Conservation (phyloP, 2,888 invertebrate species). For the Meiosimyza decipiens region DNA sequence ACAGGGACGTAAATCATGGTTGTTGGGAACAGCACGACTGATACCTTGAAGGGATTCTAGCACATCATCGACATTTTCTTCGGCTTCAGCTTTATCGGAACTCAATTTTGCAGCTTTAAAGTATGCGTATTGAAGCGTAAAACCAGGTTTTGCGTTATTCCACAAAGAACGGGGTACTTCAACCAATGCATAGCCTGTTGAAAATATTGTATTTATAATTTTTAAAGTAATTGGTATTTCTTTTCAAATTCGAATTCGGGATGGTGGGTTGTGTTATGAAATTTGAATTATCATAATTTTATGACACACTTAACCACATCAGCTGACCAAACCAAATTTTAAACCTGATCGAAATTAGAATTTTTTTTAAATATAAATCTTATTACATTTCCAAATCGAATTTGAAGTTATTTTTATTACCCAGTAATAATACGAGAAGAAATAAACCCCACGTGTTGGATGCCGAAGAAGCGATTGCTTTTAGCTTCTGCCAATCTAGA, state of each 20-base stretch:
- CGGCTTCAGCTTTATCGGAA: conserved; percentile 95
- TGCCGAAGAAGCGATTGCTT: conserved; percentile 97
- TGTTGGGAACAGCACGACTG: conserved; percentile 78
- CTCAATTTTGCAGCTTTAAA: conserved; percentile 95
- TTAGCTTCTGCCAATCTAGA: conserved; percentile 91
- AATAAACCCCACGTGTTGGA: conserved; percentile 99
- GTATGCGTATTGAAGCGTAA: conserved; percentile 86
- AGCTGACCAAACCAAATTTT: too few species aligned
- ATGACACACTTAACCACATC: too few species aligned
- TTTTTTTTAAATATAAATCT: neutral
- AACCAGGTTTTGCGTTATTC: conserved; percentile 88
- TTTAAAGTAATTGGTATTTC: too few species aligned
- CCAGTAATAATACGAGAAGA: conserved; percentile 89
- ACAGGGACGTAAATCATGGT: conserved; percentile 80
- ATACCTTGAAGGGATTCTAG: conserved; percentile 90
- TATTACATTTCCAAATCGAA: neutral
- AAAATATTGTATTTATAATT: neutral
- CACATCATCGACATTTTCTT: conserved; percentile 95
- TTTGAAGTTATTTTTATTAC: conserved; percentile 43
- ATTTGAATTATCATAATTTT: too few species aligned
- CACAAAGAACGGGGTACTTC: conserved; percentile 94
- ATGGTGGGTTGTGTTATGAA: too few species aligned
- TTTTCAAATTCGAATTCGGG: too few species aligned
- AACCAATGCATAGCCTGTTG: conserved; percentile 87
- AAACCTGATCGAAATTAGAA: too few species aligned